Evolutionary conservation across 2,113 vertebrate species (phyloP), one percentile per base, ranked within the genome.

Genomic region (Prietella phreatophila): DNA sequence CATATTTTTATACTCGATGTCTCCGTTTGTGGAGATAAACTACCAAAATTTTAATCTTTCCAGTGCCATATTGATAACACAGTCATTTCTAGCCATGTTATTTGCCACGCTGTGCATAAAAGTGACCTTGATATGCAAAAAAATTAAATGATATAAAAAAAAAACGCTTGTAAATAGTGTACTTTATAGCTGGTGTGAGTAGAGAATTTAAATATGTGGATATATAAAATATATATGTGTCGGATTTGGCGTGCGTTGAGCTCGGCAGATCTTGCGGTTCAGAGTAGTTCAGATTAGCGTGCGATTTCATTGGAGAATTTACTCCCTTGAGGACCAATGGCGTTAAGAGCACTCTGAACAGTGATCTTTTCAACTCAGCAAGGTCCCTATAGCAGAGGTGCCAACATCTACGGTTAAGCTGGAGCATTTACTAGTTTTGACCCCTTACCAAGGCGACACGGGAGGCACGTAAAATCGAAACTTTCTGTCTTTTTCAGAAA

Each of bases 61-160:
- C 73, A 33, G 88, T 83, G 50, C 75, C 58, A 86, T 61, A 25
- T 47, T 53, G 4, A 9, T 22, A 30, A 71, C 22, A 67, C 19
- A 55, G 42, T 78, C 20, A 55, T 55, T 69, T n/a, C n/a, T 69
- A 56, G 78, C 61, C 50, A 76, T 36, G 15, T 50, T 61, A n/a
- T 75, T 63, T 53, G 25, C 63, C 42, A 53, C 4, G 47, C 61
- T 4, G 42, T 27, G 33, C 20, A 83, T 71, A 56, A 65, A 90
- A 88, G 89, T 92, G 87, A 83, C 71, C 86, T 93, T 84, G 36
- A 73, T 53, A 85, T 91, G 86, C n/a, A 88, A 90, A 86, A 67
- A 42, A 3, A 19, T 0, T 9, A 65, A 55, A 36, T 13, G 67
- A 47, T 36, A 47, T 6, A 47, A 88, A 90, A 86, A 60, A 55